phyloP scores from a whole-genome alignment of 2,888 invertebrate species.

The Acrobasis repandana region DNA sequence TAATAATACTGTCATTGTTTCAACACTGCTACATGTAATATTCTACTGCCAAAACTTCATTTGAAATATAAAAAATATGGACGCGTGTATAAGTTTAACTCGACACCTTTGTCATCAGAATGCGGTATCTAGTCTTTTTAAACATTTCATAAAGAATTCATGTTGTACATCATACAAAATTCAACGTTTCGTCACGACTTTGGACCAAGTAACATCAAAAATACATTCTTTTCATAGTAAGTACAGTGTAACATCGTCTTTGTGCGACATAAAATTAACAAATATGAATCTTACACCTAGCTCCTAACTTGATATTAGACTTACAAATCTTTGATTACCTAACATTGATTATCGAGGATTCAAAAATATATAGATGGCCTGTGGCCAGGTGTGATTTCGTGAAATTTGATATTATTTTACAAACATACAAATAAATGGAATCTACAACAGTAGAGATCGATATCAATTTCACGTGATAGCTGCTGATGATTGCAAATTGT shows the following conservation, averaged over 20 bases:
- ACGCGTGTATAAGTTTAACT: slow-evolving; percentile 47
- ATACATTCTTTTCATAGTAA: slow-evolving; percentile 48
- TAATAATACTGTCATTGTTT: slow-evolving; percentile 34
- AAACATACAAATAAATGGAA: slow-evolving; percentile 16
- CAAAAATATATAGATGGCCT: slow-evolving; percentile 7
- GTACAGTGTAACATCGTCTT: slow-evolving; percentile 27
- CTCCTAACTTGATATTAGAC: slow-evolving; percentile 21
- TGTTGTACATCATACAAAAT: slow-evolving; percentile 27
- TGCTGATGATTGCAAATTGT: slow-evolving; percentile 16
- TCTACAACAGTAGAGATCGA: slow-evolving; percentile 2
- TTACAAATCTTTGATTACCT: slow-evolving; percentile 25
- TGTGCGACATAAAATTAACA: slow-evolving; percentile 30
- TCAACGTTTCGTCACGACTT: slow-evolving; percentile 35
- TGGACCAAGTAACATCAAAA: slow-evolving; percentile 53
- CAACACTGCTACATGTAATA: not conserved
- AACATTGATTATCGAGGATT: slow-evolving; percentile 23
- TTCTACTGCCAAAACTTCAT: slow-evolving; percentile 26
- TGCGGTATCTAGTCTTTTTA: slow-evolving; percentile 50
- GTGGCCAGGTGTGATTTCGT: not conserved
- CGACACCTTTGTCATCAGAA: slow-evolving; percentile 41
- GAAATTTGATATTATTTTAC: slow-evolving; percentile 17
- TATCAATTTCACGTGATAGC: not conserved
- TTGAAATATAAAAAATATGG: slow-evolving; percentile 46
- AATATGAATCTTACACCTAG: slow-evolving; percentile 24
- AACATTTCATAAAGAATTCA: slow-evolving; percentile 38